Conservation (phyloP, 2,797 vertebrate genomes). For the Propithecus perrieri region DNA sequence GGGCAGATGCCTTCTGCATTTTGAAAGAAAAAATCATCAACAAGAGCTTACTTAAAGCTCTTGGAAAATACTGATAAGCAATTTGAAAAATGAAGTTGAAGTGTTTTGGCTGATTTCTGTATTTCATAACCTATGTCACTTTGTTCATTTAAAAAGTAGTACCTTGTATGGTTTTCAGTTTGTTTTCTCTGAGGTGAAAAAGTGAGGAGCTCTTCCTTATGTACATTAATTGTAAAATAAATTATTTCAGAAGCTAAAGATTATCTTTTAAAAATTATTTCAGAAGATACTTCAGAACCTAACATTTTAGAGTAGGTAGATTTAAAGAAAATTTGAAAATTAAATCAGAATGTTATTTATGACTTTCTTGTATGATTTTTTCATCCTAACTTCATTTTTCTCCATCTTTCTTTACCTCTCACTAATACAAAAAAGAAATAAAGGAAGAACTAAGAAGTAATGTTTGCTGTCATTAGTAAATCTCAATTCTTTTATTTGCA, state of each 20-base stretch:
- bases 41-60: neutral
- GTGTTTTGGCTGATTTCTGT: conserved; percentile 14
- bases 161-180: neutral
- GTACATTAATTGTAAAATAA: conserved; percentile 4
- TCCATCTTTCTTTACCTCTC: neutral
- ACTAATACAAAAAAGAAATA: neutral
- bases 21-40: conserved; percentile 16
- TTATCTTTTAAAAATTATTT: conserved; percentile 18
- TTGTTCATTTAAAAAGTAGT: neutral
- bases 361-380: neutral
- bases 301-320: neutral
- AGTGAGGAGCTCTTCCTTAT: neutral
- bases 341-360: conserved; percentile 19
- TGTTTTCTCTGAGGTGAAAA: neutral
- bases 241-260: neutral
- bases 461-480: neutral
- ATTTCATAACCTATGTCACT: neutral
- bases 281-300: conserved; percentile 3
- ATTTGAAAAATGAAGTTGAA: conserved; percentile 24
- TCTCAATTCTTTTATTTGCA: neutral
- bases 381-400: neutral
- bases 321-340: conserved; percentile 8
- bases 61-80: conserved; percentile 20
- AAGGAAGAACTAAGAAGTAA: neutral
- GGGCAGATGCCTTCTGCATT: neutral